Conservation (phyloP, 2,113 vertebrate species). For the Tenrec ecaudatus region DNA sequence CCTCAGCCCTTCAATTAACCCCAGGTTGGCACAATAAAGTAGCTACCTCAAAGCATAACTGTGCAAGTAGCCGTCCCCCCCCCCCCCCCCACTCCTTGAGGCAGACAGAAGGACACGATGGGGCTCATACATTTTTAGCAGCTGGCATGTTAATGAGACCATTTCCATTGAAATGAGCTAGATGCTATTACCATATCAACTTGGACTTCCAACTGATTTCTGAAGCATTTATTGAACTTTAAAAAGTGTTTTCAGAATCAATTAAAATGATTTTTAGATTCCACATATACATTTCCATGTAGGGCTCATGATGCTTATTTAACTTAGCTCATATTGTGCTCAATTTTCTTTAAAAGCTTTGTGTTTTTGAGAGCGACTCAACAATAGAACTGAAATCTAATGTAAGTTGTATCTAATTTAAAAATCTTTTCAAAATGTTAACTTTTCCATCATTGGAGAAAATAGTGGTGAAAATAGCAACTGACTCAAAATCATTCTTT, state of each 20-base stretch:
- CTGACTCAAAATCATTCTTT: not conserved
- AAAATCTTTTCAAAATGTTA: conserved; percentile 26
- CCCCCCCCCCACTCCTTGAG: conserved; percentile 83
- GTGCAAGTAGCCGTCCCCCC: conserved; percentile 77
- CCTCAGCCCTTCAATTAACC: too few species aligned
- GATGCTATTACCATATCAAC: conserved; percentile 81
- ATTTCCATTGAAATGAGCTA: conserved; percentile 86
- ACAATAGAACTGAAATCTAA: conserved; percentile 33
- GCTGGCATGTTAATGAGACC: conserved; percentile 85
- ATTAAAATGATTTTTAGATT: conserved; percentile 83
- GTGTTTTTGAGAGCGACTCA: conserved; percentile 62
- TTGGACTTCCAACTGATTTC: conserved; percentile 84
- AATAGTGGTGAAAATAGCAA: conserved; percentile 15
- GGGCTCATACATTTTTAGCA: conserved; percentile 83
- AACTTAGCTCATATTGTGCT: conserved; percentile 60
- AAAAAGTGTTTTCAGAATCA: conserved; percentile 83
- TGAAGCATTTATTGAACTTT: conserved; percentile 85
- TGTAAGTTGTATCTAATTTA: conserved; percentile 2
- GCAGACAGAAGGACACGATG: conserved; percentile 81
- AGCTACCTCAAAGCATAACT: conserved; percentile 80
- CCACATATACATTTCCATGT: conserved; percentile 65
- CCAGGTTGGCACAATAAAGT: too few species aligned
- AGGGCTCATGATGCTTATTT: conserved; percentile 53
- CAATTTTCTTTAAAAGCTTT: conserved; percentile 63
- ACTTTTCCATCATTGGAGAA: not conserved